A percentile compares a stretch with the other conserved stretches of the same genome.
phyloP scores from a whole-genome alignment of 2,797 vertebrate genomes.

The Pelobates cultripes region DNA sequence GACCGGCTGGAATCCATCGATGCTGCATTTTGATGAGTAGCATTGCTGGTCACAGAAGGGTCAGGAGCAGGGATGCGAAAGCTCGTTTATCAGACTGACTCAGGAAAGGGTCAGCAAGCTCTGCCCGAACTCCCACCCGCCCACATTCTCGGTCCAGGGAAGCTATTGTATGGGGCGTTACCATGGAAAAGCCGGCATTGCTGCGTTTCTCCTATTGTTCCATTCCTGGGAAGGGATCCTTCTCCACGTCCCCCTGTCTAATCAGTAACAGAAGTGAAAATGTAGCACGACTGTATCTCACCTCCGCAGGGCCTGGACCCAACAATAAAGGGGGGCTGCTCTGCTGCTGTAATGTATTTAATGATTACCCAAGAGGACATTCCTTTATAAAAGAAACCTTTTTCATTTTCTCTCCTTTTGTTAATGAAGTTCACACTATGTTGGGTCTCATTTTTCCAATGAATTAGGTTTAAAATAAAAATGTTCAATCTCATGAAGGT shows the following conservation, averaged over 20 bases:
- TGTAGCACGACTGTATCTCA: conserved; percentile 11
- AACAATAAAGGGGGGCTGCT: neutral
- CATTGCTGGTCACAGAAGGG: conserved; percentile 64
- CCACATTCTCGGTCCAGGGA: conserved; percentile 73
- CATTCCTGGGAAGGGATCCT: conserved; percentile 63
- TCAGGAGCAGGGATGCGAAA: conserved; percentile 69
- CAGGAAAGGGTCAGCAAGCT: conserved; percentile 75
- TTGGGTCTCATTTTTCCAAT: too few relatives aligned
- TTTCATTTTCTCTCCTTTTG: too few relatives aligned
- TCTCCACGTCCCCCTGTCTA: conserved; percentile 26
- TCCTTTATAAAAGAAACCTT: too few relatives aligned
- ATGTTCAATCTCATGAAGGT: too few relatives aligned
- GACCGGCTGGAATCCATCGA: neutral
- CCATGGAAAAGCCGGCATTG: conserved; percentile 74
- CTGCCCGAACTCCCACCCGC: conserved; percentile 62
- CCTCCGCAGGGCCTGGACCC: neutral
- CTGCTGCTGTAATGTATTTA: neutral
- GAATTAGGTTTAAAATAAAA: too few relatives aligned
- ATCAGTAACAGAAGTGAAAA: conserved; percentile 36
- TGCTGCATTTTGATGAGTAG: conserved; percentile 18
- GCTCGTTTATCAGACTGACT: conserved; percentile 78
- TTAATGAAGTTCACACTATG: too few relatives aligned
- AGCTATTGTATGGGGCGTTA: conserved; percentile 63
- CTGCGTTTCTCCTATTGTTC: conserved; percentile 69
- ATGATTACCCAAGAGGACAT: too few relatives aligned